A percentile compares a stretch with the other conserved stretches of the same genome.
Conservation (phyloP, 2,888 invertebrate genomes). For the Plusia festucae region DNA sequence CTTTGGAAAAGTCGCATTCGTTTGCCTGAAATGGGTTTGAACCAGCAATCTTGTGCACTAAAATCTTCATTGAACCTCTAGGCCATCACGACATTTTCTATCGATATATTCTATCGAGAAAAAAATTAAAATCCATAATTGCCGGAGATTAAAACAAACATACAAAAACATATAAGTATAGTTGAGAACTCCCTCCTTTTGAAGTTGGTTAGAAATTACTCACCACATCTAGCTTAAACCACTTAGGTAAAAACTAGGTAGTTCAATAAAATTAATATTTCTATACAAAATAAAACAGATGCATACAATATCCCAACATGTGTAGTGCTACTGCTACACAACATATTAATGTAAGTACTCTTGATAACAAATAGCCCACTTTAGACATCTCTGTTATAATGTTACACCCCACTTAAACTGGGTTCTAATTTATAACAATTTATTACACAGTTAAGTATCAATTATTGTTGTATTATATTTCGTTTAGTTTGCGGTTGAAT, state of each 20-base stretch:
- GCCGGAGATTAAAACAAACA: too few species aligned
- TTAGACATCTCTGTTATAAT: constrained; percentile 27
- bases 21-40: too few species aligned
- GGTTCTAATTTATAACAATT: constrained; percentile 31
- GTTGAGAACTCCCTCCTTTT: too few species aligned
- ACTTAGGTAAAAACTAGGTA: neutral
- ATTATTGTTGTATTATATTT: constrained; percentile 24
- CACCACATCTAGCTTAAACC: neutral
- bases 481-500: constrained; percentile 13
- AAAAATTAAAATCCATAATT: too few species aligned
- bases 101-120: too few species aligned
- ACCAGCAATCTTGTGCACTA: too few species aligned
- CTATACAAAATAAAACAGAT: constrained; percentile 25
- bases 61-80: too few species aligned
- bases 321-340: constrained; percentile 17
- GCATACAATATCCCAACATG: constrained; percentile 33
- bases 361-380: constrained; percentile 51
- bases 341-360: constrained; percentile 29
- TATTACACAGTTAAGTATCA: constrained; percentile 13
- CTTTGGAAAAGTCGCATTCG: too few species aligned
- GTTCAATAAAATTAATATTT: neutral
- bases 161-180: too few species aligned
- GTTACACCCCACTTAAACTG: constrained; percentile 29
- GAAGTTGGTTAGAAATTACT: too few species aligned
- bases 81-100: too few species aligned